Evolutionary conservation across 2,888 invertebrate species (phyloP).

Genomic region (Gastracanthus pulcherrimus): DNA sequence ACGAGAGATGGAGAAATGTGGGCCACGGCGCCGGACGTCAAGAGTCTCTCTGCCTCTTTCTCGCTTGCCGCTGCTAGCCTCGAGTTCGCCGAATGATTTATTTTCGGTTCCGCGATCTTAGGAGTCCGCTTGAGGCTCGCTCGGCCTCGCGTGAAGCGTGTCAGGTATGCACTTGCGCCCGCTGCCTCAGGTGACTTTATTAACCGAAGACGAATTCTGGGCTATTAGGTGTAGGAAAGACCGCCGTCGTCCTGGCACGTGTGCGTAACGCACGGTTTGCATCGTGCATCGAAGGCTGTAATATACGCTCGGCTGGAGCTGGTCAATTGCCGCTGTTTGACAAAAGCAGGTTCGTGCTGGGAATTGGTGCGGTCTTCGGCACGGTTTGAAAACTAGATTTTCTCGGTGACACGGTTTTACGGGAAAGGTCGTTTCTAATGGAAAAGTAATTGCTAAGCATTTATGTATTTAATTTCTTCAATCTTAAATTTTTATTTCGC

Average conservation of each 20-base stretch:
- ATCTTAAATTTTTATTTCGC: no score
- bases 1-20: conserved; percentile 33
- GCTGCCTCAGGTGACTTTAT: conserved; percentile 28
- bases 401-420: background rate
- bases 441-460: no score
- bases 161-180: conserved; percentile 7
- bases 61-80: background rate
- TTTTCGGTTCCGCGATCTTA: conserved; percentile 63
- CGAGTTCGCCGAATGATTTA: conserved; percentile 63
- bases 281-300: background rate
- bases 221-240: background rate
- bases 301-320: no score
- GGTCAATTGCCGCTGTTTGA: background rate
- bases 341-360: background rate
- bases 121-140: background rate
- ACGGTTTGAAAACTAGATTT: no score
- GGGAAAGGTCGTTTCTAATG: background rate
- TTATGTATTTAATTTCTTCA: no score
- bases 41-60: background rate
- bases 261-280: background rate
- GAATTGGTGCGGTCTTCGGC: background rate
- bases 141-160: conserved; percentile 17
- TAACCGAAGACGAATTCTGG: conserved; percentile 9
- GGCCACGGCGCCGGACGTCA: conserved; percentile 40
- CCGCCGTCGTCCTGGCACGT: background rate